Conservation (phyloP, 2,113 vertebrate species). For the Mionectes macconnelli region DNA sequence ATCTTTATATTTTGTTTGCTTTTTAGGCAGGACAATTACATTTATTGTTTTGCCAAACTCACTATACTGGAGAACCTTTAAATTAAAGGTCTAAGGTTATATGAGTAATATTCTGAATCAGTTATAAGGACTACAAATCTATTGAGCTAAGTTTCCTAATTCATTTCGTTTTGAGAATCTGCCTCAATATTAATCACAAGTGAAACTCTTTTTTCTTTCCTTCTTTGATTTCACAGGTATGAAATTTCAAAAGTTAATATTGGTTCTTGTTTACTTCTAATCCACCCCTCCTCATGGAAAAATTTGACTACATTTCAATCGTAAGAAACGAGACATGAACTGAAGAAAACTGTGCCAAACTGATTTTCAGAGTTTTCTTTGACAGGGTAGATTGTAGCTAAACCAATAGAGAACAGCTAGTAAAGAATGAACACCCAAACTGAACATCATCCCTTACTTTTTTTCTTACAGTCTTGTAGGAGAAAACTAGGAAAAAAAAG, state of each 20-base stretch:
- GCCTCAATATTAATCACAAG: neutral
- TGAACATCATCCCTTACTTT: neutral
- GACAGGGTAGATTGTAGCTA: neutral
- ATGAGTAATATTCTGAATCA: neutral
- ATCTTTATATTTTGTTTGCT: constrained; percentile 44
- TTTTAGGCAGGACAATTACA: constrained; percentile 14
- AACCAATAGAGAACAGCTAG: neutral
- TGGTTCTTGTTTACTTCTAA: constrained; percentile 14
- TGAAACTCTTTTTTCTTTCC: constrained; percentile 28
- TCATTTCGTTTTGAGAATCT: constrained; percentile 45
- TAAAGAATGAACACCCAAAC: neutral
- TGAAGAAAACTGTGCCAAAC: neutral
- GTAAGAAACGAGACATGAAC: neutral
- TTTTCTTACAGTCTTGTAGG: neutral
- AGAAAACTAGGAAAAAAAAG: neutral
- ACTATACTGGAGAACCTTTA: neutral
- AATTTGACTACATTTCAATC: neutral
- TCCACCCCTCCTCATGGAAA: neutral
- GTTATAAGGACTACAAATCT: neutral
- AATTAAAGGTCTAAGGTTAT: neutral
- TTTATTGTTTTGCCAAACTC: neutral
- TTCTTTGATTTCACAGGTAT: constrained; percentile 38
- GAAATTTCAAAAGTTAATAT: constrained; percentile 27
- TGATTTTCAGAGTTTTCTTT: neutral
- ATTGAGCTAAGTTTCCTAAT: neutral